Evolutionary conservation across 92 coral and sea anemone genomes (phyloP), one percentile per base, ranked within the genome.

Genomic region (Palythoa grandis): DNA sequence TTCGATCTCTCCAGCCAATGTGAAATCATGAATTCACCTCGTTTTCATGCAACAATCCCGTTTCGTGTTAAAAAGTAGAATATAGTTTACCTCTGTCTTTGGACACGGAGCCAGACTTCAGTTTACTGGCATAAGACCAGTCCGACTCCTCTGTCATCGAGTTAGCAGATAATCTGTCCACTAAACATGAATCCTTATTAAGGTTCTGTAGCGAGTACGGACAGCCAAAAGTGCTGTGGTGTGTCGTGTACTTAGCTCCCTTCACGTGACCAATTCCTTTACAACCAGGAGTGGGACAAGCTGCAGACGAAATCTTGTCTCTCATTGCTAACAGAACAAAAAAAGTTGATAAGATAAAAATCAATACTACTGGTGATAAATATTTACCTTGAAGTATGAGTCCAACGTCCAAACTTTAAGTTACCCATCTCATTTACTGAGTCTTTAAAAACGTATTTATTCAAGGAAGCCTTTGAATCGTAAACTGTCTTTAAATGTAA

Each of bases 271-370:
- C 99, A 50, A 96, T 95, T 25, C 99, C 99, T 69, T 95, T 93
- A 86, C 99, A 96, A 50, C 99, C 99, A 74, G 99, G 99, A 29
- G 99, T 96, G 39, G 99, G 99, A 73, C 99, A 96, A 11, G 99
- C 96, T 20, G 98, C 98, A 37, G 98, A 93, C 52, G 98, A 95
- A 53, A 95, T 92, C 91, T 96, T 96, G 80, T 96, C 99, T 17
- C 90, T 93, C 56, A 89, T 89, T 15, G 99, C 99, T 96, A 76
- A n/a, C 50, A 76, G 20, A 29, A 67, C 22, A 58, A 43, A 84
- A 57, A 12, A 73, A 75, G 35, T 29, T 29, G 35, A 29, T 29
- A 29, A 29, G 35, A 29, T 29, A 29, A 29, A 29, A 1, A 29
- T 29, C 35, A 29, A 29, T 29, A 1, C 35, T 29, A 1, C 35